These are phyloP conservation scores for Dasypogon diadema DNA, from an alignment of 2,888 invertebrate genomes.

Conservation along the genomic window DNA sequence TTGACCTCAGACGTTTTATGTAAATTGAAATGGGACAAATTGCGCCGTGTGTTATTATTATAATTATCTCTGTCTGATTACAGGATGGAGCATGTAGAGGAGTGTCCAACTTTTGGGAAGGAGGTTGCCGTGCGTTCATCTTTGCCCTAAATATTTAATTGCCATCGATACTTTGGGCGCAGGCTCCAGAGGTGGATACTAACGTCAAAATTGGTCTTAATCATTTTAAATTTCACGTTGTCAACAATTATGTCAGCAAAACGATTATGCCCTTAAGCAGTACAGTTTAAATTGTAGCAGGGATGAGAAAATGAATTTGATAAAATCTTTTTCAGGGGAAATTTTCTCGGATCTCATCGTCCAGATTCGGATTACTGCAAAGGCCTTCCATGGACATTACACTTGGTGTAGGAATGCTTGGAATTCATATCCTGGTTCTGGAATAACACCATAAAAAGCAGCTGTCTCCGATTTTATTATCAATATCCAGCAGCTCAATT, in stretches of 20 bases:
- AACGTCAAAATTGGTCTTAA: not conserved
- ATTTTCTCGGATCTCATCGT: not conserved
- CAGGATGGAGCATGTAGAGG: not conserved
- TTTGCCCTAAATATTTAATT: conserved; percentile 1
- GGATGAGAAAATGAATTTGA: not conserved
- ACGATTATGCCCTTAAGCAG: not conserved
- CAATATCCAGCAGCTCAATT: not conserved
- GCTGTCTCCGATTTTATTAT: not conserved
- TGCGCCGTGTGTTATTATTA: conserved; percentile 12
- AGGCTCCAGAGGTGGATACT: not conserved
- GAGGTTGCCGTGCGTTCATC: not conserved
- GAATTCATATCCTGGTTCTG: no score
- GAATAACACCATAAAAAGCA: not conserved
- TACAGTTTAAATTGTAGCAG: not conserved
- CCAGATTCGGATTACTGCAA: no score
- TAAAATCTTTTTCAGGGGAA: not conserved
- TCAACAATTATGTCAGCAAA: not conserved
- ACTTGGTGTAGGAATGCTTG: no score
- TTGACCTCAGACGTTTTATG: not conserved
- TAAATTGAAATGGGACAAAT: conserved; percentile 42
- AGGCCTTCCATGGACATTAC: no score
- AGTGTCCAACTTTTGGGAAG: not conserved
- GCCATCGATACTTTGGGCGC: not conserved
- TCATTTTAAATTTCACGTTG: conserved; percentile 2
- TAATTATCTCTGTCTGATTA: conserved; percentile 23